Evolutionary conservation across 2,797 vertebrate species (phyloP), one percentile per base, ranked within the genome.

Genomic region (Iguana delicatissima): DNA sequence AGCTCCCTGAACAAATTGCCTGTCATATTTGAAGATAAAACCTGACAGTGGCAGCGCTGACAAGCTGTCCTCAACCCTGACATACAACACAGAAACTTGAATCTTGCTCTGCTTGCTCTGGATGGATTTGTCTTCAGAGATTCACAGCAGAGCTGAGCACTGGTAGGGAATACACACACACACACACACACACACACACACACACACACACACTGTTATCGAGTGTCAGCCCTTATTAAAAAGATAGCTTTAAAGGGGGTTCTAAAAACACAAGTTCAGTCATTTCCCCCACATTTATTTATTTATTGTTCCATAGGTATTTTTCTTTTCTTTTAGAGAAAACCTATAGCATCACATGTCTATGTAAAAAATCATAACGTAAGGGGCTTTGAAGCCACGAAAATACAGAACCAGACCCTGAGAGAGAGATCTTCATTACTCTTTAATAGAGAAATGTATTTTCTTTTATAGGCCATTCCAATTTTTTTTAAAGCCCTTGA

Each of bases 21-120:
- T 92, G 94, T 96, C 96, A 94, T 96, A 92, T 94, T 92, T 95
- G 96, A 95, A 95, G 95, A 94, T 90, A 95, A 96, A 95, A 93
- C 94, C 96, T 91, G 89, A 96, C 94, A 94, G 88, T 93, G 94
- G 91, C 94, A 87, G 93, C 95, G 92, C 93, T 93, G 94, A 93
- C 94, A 94, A 94, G 94, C 64, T 92, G 91, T 95, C 93, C 92
- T 95, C 90, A 94, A 91, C 95, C 91, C 92, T 92, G 93, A 95
- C 93, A 94, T 92, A 90, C 87, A 90, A 91, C 90, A 86, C 0
- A 2, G 93, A 91, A 93, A 90, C 80, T 80, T 84, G 95, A 94
- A 91, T 95, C 94, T 93, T 92, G 20, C 91, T 85, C 92, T 90
- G 90, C 95, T 95, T 88, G 32, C 94, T 93, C 86, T 93, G 92